Evolutionary conservation across 2,888 invertebrate species (phyloP).

Genomic region (Lycaena phlaeas): DNA sequence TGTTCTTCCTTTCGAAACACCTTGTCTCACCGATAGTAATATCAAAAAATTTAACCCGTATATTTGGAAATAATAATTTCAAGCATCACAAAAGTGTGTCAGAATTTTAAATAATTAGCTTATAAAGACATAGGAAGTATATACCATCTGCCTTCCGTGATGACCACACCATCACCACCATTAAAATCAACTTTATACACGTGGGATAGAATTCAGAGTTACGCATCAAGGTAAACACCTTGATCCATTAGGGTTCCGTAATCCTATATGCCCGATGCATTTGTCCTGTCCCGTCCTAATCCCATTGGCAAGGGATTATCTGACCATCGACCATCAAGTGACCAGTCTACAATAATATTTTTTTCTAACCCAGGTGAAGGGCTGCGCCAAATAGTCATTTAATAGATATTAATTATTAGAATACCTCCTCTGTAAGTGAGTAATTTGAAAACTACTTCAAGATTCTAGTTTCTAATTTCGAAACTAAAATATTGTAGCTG

Average conservation of each 20-base stretch:
- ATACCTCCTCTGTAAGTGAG: no score
- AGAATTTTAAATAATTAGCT: slow-evolving; percentile 6
- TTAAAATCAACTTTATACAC: not conserved
- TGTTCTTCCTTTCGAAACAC: no score
- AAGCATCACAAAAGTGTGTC: no score
- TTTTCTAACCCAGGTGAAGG: not conserved
- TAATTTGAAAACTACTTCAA: no score
- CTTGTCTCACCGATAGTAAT: no score
- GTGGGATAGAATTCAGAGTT: not conserved
- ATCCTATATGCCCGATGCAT: slow-evolving; percentile 53
- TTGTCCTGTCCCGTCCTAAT: slow-evolving; percentile 51
- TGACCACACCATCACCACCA: not conserved
- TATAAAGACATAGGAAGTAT: slow-evolving; percentile 1
- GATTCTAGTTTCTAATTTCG: no score
- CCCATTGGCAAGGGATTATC: slow-evolving; percentile 52
- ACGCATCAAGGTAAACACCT: not conserved
- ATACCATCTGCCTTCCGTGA: slow-evolving; percentile 2
- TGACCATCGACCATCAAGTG: slow-evolving; percentile 27
- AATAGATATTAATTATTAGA: no score
- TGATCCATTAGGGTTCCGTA: slow-evolving; percentile 28
- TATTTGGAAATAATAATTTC: no score
- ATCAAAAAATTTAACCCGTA: no score
- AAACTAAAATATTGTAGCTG: no score
- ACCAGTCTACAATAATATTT: slow-evolving; percentile 21
- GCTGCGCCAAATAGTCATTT: not conserved